phyloP scores from a whole-genome alignment of 2,113 vertebrate species.

The Carlito syrichta region DNA sequence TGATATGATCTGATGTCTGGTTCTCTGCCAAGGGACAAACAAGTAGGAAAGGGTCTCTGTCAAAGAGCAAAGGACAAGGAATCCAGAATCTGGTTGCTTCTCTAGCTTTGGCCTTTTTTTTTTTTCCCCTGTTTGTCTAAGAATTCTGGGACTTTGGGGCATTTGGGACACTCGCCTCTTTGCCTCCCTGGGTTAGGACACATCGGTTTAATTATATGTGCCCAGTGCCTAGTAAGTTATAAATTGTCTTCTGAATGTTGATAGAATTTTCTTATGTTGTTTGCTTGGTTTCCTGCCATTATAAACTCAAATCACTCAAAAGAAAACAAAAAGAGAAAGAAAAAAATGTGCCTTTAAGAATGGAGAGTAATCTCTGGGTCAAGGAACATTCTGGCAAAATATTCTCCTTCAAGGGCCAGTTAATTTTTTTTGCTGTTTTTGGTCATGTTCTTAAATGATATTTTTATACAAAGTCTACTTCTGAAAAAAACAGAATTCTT shows the following conservation, averaged over 20 bases:
- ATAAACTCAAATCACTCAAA: not conserved
- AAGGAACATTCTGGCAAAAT: not conserved
- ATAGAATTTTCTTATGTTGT: not conserved
- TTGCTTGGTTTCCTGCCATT: not conserved
- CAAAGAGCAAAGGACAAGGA: not conserved
- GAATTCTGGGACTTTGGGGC: not conserved
- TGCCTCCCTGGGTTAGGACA: slow-evolving; percentile 10
- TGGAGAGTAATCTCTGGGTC: not conserved
- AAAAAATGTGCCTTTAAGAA: not conserved
- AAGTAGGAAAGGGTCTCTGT: not conserved
- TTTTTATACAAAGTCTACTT: not conserved
- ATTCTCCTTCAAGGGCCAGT: not conserved
- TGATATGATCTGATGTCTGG: not conserved
- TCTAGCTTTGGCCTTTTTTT: not conserved
- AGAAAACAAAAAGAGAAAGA: not conserved
- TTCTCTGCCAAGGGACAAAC: not conserved
- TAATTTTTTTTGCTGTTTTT: not conserved
- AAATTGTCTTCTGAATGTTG: not conserved
- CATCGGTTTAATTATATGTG: not conserved
- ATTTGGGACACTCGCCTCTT: not conserved
- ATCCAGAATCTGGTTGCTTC: not conserved
- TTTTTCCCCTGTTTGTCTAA: not conserved
- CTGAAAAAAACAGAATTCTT: not conserved
- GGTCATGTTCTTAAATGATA: not conserved
- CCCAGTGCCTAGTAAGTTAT: not conserved